phyloP scores from a whole-genome alignment of 1,140 invertebrate genomes.

The Tribolium madens region DNA sequence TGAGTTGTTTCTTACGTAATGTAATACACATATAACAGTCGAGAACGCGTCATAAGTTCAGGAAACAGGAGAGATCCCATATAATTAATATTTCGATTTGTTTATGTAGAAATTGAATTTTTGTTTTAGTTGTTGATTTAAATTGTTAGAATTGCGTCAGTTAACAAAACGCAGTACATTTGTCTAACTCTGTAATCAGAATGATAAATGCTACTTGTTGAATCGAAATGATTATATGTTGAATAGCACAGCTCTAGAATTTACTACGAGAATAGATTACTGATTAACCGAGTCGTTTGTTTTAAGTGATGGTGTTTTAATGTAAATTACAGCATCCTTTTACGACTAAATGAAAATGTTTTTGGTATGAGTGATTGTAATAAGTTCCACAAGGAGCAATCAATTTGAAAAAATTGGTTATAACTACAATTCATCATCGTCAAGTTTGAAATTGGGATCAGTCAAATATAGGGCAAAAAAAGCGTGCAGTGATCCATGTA shows the following conservation, averaged over 20 bases:
- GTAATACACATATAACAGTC: background rate
- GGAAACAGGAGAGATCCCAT: background rate
- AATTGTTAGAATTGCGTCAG: too few relatives aligned
- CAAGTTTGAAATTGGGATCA: background rate
- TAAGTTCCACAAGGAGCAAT: background rate
- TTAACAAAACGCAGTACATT: too few relatives aligned
- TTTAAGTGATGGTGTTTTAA: too few relatives aligned
- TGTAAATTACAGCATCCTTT: background rate
- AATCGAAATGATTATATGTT: too few relatives aligned
- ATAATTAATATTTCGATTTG: background rate
- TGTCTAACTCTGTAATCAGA: too few relatives aligned
- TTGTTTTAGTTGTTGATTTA: too few relatives aligned
- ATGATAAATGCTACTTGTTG: too few relatives aligned
- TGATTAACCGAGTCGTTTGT: too few relatives aligned
- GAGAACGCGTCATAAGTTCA: background rate
- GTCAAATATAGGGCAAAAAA: background rate
- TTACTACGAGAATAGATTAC: too few relatives aligned
- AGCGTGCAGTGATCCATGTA: background rate
- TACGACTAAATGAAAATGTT: background rate
- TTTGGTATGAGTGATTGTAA: background rate
- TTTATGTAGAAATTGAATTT: too few relatives aligned
- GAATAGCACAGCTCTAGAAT: too few relatives aligned
- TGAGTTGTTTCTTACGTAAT: background rate
- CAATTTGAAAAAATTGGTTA: background rate
- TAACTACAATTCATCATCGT: background rate